Evolutionary conservation across 1,140 invertebrate species (phyloP).

Genomic region (Tetragnatha versicolor): DNA sequence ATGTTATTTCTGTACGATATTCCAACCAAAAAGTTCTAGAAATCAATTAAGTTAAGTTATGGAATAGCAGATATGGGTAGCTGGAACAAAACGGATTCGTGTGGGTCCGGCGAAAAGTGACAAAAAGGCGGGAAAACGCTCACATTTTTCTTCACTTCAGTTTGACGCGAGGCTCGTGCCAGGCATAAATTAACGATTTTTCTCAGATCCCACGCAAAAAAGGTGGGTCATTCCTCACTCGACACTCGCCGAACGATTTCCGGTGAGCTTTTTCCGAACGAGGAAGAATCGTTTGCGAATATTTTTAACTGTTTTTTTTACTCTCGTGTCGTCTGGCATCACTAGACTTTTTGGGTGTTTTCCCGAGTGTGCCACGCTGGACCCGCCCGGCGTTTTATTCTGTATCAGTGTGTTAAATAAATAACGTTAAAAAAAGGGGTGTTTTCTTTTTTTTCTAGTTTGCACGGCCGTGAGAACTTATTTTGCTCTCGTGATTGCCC

Average conservation of each 20-base stretch:
- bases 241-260: conserved; percentile 22
- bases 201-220: conserved; percentile 30
- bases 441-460: neutral
- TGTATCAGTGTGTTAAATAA: conserved; percentile 15
- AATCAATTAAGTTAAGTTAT: no score
- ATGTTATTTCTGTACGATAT: no score
- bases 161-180: conserved; percentile 25
- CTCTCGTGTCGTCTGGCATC: neutral
- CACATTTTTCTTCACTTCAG: neutral
- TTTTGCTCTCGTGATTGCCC: no score
- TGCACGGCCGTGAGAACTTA: no score
- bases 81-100: no score
- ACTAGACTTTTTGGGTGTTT: neutral
- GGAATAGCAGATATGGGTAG: no score
- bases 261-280: conserved; percentile 2
- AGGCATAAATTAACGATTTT: conserved; percentile 36
- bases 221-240: conserved; percentile 7
- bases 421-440: neutral
- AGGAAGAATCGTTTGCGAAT: neutral
- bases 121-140: neutral
- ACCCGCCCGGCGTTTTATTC: neutral
- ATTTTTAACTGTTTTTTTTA: conserved; percentile 2
- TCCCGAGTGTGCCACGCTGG: neutral
- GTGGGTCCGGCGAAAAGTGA: neutral
- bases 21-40: no score